phyloP scores from a whole-genome alignment of 2,888 invertebrate genomes.

The Hymenopus coronatus region DNA sequence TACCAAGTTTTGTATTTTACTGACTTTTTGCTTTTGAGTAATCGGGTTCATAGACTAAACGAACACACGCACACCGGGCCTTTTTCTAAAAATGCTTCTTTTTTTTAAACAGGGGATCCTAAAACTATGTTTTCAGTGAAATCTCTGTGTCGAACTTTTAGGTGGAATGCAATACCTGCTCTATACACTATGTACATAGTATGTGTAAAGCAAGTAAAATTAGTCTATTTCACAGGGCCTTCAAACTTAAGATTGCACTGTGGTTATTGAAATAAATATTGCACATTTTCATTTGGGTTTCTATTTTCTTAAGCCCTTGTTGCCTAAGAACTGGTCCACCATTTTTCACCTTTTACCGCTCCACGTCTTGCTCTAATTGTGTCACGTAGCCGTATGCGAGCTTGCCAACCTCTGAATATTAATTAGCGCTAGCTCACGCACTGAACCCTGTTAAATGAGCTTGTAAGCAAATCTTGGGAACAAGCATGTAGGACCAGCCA shows the following conservation, averaged over 20 bases:
- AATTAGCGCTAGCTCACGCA: not conserved
- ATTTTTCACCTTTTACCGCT: not conserved
- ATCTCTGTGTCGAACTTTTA: too few relatives aligned
- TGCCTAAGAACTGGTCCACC: not conserved
- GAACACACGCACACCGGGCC: too few relatives aligned
- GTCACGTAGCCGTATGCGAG: not conserved
- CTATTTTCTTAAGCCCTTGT: not conserved
- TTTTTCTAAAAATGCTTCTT: too few relatives aligned
- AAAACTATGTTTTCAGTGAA: too few relatives aligned
- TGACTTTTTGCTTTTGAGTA: too few relatives aligned
- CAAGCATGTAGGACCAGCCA: not conserved
- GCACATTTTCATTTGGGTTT: not conserved
- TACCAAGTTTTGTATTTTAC: too few relatives aligned
- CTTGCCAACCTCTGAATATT: conserved; percentile 5
- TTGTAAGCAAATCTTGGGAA: not conserved
- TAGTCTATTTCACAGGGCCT: too few relatives aligned
- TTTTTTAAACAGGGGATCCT: too few relatives aligned
- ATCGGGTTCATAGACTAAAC: too few relatives aligned
- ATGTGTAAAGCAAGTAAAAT: too few relatives aligned
- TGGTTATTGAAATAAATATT: not conserved
- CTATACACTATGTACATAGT: too few relatives aligned
- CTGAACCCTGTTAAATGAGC: not conserved
- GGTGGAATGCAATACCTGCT: too few relatives aligned
- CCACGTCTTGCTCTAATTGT: conserved; percentile 19
- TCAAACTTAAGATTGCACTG: not conserved